Evolutionary conservation across 2,888 invertebrate species (phyloP), one percentile per base, ranked within the genome.

Genomic region (Agonopterix subpropinquella): DNA sequence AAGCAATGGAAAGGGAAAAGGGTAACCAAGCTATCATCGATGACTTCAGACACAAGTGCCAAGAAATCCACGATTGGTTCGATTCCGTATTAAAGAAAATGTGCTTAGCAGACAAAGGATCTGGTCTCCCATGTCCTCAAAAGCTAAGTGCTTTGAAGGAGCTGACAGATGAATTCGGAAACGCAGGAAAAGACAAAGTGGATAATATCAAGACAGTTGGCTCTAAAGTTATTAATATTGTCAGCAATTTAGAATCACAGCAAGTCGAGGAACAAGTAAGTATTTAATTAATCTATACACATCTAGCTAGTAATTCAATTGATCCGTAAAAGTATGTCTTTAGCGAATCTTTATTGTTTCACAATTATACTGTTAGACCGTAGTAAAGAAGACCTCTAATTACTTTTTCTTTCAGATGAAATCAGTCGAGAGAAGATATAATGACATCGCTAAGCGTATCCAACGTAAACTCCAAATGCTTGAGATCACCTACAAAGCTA

Each of bases 181-280:
- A 91, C 54, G 90, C 92, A 59, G 94, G 94, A 9, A 92, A 93
- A 44, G 91, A 91, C 46, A 92, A 92, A 64, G 86, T 96, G 15
- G 92, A 92, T 41, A 91, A 92, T 53, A 91, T 95, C 0, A 95
- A 94, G 70, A 74, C 88, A 43, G 89, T 94, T 45, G 93, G 93
- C 1, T 88, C 91, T 1, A 90, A 92, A 71, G 94, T 96, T 7
- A 92, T 92, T 51, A 93, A 94, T 54, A 92, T 95, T 28, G 94
- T 96, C 9, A 96, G 95, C 73, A 96, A 96, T 74, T 85, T 96
- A 56, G 97, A 97, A 70, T 94, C 95, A 0, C 96, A 97, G 70
- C 96, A 97, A 84, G 93, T 97, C 1, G 96, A 96, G 71, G 97
- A 97, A 73, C 95, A 95, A 79, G 90, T 91, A 71, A 71, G 76